Percentiles rank a stretch among this genome's conserved stretches.
These are phyloP conservation scores for Allacma fusca DNA, from an alignment of 2,888 invertebrate genomes.

Conservation along the genomic window DNA sequence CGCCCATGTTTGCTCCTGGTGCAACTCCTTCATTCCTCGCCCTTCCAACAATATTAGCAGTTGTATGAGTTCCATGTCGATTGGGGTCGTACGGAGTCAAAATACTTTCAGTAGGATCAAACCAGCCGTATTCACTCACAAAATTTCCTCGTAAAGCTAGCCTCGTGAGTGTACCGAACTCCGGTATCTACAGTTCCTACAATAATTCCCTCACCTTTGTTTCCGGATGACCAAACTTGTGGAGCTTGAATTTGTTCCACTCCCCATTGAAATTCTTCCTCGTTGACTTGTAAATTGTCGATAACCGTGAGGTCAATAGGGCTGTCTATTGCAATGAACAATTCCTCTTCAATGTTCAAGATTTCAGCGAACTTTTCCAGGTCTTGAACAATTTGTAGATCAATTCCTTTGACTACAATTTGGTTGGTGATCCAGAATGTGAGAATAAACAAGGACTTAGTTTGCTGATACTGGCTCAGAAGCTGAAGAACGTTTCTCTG, in stretches of 20 bases:
- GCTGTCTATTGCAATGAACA: neutral
- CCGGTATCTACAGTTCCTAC: slow-evolving; percentile 26
- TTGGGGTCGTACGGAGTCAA: neutral
- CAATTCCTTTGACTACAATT: neutral
- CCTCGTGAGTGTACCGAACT: slow-evolving; percentile 23
- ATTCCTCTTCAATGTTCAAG: neutral
- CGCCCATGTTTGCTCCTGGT: too few relatives aligned
- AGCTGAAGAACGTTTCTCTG: slow-evolving; percentile 12
- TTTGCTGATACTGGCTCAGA: neutral
- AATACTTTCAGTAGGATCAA: neutral
- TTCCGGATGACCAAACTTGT: slow-evolving; percentile 7
- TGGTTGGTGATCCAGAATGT: slow-evolving; percentile 33
- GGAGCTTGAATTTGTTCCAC: slow-evolving; percentile 22
- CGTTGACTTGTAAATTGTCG: neutral
- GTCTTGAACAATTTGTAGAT: slow-evolving; percentile 9
- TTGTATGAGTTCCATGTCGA: slow-evolving; percentile 31
- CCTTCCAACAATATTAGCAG: slow-evolving; percentile 20
- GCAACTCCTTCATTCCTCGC: slow-evolving; percentile 32
- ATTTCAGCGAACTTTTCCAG: neutral
- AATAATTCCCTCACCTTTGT: slow-evolving; percentile 18
- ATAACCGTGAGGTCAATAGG: neutral
- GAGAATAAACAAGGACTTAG: neutral
- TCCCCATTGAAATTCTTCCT: slow-evolving; percentile 34
- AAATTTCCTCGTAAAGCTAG: slow-evolving; percentile 18
- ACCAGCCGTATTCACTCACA: slow-evolving; percentile 22